Evolutionary conservation across 2,797 vertebrate genomes (phyloP), one percentile per base, ranked within the genome.

Genomic region (Hephaestus fuliginosus): DNA sequence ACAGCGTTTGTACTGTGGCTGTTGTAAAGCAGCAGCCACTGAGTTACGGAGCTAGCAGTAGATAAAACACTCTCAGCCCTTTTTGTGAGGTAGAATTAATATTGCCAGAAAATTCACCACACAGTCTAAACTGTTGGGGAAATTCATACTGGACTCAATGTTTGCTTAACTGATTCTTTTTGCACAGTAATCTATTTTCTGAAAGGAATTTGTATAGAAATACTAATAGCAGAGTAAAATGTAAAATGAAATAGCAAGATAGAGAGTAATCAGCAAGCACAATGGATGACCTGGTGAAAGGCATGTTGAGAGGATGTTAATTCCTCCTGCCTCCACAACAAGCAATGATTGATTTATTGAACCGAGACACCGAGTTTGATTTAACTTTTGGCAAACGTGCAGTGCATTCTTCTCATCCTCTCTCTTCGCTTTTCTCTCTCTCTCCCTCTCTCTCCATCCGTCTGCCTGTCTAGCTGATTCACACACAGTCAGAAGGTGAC

Each of bases 341-440:
- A 80, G 81, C n/a, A 43, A 33, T 9, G 20, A 88, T 82, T 78
- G 85, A 91, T 90, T 89, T 92, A 85, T 83, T 73, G 75, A 84
- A 44, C 79, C 2, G 2, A 79, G 83, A 79, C 78, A 82, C 33
- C 65, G 64, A 85, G 81, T 87, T 90, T 85, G 82, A 85, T 77
- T 88, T 44, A 65, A 70, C 49, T 81, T 79, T 65, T 90, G 84
- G 80, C 86, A 83, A 74, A 71, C 2, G 13, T 61, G 53, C 60
- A 61, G 56, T 52, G 55, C 57, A 74, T 89, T 49, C 56, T 67
- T 74, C 25, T 51, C 52, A 30, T 28, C 25, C 33, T 22, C 28
- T 18, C 43, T 44, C 12, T 12, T 10, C 2, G 13, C 57, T 3
- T 41, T 6, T 25, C 20, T 22, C 36, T 46, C 17, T 48, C 48